phyloP scores from a whole-genome alignment of 1,140 invertebrate genomes.

The Venustaconcha ellipsiformis region DNA sequence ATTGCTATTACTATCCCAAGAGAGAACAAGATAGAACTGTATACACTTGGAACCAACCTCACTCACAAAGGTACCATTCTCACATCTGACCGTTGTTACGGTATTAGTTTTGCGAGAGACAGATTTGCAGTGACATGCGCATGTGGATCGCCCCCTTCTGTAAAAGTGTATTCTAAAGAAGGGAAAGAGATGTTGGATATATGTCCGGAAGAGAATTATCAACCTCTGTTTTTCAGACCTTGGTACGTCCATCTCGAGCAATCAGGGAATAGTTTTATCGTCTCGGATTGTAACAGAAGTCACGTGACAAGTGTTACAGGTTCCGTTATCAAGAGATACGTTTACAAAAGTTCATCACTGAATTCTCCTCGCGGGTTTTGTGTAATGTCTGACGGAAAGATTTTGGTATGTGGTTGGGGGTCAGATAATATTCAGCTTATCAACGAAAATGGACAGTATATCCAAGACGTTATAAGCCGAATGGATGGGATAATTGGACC shows the following conservation, averaged over 20 bases:
- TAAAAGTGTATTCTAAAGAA: conserved; percentile 6
- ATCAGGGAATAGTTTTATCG: conserved; percentile 11
- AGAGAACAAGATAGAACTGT: conserved; percentile 26
- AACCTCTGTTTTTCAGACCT: conserved; percentile 24
- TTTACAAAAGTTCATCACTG: conserved; percentile 4
- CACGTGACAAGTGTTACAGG: conserved; percentile 31
- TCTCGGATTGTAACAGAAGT: conserved; percentile 22
- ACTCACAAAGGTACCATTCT: conserved; percentile 1
- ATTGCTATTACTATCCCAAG: conserved; percentile 26
- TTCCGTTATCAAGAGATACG: conserved; percentile 19
- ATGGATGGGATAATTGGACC: conserved; percentile 26
- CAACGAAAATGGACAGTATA: conserved; percentile 8
- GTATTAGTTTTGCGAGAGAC: conserved; percentile 14
- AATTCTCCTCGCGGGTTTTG: conserved; percentile 27
- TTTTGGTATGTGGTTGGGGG: conserved; percentile 27
- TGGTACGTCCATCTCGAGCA: conserved; percentile 25
- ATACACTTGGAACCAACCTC: conserved; percentile 6
- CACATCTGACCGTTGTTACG: conserved; percentile 27
- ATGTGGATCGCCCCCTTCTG: conserved; percentile 24
- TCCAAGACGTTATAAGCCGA: conserved; percentile 8
- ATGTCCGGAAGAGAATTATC: conserved; percentile 11
- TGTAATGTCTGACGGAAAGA: conserved; percentile 19
- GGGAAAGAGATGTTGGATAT: conserved; percentile 13
- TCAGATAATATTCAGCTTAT: conserved; percentile 28
- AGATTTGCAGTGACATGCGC: conserved; percentile 21